A percentile compares a stretch with the other conserved stretches of the same genome.
Conservation (phyloP, 2,888 invertebrate genomes). For the Nasonovia ribisnigri region DNA sequence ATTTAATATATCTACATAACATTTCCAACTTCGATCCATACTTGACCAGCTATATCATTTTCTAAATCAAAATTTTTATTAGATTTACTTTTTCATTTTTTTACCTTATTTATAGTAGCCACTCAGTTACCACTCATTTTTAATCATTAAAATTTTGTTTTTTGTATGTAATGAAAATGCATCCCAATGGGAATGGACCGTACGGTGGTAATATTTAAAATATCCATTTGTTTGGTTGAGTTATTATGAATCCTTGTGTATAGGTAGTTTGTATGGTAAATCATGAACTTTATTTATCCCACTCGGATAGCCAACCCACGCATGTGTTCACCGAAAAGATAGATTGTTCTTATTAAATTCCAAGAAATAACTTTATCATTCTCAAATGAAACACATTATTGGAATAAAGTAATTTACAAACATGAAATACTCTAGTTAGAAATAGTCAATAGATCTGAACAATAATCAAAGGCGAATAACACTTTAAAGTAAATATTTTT, state of each 20-base stretch:
- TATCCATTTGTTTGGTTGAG: not conserved
- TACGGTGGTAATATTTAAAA: not conserved
- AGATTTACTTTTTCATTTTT: not conserved
- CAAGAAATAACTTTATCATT: not conserved
- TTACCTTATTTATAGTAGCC: conserved; percentile 34
- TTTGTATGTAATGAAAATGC: not conserved
- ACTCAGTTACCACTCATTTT: not conserved
- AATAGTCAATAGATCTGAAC: not conserved
- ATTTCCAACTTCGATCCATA: too few relatives aligned
- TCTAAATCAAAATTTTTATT: not conserved
- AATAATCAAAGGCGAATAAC: not conserved
- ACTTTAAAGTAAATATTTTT: not conserved
- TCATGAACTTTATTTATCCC: not conserved
- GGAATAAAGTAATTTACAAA: not conserved
- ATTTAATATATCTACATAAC: too few relatives aligned
- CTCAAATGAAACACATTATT: not conserved
- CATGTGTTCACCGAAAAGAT: not conserved
- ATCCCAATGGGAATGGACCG: not conserved
- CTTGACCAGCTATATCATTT: not conserved
- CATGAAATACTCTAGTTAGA: conserved; percentile 1
- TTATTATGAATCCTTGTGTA: not conserved
- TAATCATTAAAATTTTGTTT: not conserved
- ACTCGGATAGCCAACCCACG: not conserved
- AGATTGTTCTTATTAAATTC: conserved; percentile 27
- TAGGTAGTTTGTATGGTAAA: not conserved